Base-by-base conservation (phyloP, 1,140 invertebrate species). In the Scaptomyza graminum region DNA sequence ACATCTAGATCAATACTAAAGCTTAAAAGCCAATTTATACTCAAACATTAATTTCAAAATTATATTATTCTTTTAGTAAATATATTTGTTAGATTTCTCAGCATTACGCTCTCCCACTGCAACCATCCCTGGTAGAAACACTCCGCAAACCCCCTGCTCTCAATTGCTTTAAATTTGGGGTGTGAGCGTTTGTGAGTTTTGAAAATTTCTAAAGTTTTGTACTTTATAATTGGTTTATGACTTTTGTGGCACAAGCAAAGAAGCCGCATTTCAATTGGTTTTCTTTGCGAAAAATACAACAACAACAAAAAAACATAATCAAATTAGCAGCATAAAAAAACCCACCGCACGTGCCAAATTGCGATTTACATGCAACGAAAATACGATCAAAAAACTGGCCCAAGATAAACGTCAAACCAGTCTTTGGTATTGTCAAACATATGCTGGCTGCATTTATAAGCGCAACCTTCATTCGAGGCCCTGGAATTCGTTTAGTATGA, bases 171-270 rank as follows among this genome's bases (percentile, higher is more conserved):
- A 11, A 60, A 47, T 60, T 37, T 12, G 16, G 18, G n/a, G 25
- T 51, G 39, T 28, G 28, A 34, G 55, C 1, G 37, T 31, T 47
- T 31, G 47, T 50, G 54, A 9, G 64, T n/a, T 50, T 28, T 67
- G 28, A 31, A 51, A 51, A 34, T 51, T 61, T 49, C n/a, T n/a
- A 39, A 76, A 74, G 59, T 74, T 69, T 76, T 69, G 60, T 65
- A 60, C 54, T 68, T 82, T 73, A 82, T 87, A 87, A 85, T 85
- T 87, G 78, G 67, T 82, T 87, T 85, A 87, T 69, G 78, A 74
- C 82, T 69, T 76, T 87, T 82, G 82, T 81, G 57, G 39, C 75
- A 65, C 76, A 51, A 71, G 57, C 65, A 54, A 52, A 62, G 57
- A 63, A 74, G 77, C 41, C 77, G 81, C 69, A 81, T 84, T 84